phyloP scores from a whole-genome alignment of 2,797 vertebrate species.

The Amazonetta brasiliensis region DNA sequence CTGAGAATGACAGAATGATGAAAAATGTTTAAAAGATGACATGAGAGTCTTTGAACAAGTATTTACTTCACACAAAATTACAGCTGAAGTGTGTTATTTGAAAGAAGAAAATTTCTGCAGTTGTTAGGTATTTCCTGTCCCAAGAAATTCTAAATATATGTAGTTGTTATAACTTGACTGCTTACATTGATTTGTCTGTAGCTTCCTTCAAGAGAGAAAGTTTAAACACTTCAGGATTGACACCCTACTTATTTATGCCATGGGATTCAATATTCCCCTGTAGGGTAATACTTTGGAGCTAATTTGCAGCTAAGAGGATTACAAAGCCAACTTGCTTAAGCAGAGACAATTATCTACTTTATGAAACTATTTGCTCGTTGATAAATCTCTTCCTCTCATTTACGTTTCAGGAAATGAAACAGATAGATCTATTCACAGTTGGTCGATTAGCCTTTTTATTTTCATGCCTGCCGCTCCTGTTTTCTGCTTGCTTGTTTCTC shows the following conservation, averaged over 20 bases:
- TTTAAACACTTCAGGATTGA: not conserved
- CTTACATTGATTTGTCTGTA: not conserved
- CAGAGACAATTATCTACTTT: not conserved
- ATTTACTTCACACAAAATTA: not conserved
- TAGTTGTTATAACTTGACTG: not conserved
- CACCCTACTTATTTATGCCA: not conserved
- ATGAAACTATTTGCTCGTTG: constrained; percentile 6
- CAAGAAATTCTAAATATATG: not conserved
- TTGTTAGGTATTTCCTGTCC: not conserved
- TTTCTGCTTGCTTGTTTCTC: constrained; percentile 16
- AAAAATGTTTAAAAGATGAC: not conserved
- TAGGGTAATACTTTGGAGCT: not conserved
- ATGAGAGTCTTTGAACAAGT: not conserved
- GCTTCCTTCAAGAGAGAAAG: not conserved
- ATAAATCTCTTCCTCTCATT: constrained; percentile 39
- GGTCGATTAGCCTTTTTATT: not conserved
- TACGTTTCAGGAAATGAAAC: constrained; percentile 1
- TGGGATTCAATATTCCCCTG: not conserved
- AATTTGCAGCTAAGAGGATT: not conserved
- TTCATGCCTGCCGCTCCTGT: not conserved
- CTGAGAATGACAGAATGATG: not conserved
- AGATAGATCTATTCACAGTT: constrained; percentile 22
- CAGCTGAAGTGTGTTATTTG: not conserved
- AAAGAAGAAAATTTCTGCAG: not conserved
- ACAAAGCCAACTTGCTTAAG: not conserved